phyloP scores from a whole-genome alignment of 2,888 invertebrate species.

The Masnerella sp. region DNA sequence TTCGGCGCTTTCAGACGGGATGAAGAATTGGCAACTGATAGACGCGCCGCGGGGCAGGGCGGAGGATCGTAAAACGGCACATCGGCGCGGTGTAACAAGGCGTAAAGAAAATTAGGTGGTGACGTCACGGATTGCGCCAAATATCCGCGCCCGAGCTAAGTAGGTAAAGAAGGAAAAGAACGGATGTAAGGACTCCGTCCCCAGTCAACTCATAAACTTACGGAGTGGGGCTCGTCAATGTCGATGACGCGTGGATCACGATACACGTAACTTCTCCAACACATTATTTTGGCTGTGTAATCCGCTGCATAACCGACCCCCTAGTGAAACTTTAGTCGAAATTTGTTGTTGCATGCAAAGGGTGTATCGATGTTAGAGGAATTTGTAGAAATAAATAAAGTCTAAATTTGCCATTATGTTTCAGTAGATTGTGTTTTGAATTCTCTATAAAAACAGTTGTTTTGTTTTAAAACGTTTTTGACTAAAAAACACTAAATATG shows the following conservation, averaged over 20 bases:
- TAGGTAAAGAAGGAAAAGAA: slow-evolving; percentile 51
- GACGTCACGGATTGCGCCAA: slow-evolving; percentile 68
- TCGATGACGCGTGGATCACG: slow-evolving; percentile 77
- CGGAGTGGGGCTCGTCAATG: slow-evolving; percentile 74
- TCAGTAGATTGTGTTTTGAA: too few relatives aligned
- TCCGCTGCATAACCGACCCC: too few relatives aligned
- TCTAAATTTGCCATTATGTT: too few relatives aligned
- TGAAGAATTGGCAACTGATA: slow-evolving; percentile 68
- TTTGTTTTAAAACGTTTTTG: too few relatives aligned
- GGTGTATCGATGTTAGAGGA: too few relatives aligned
- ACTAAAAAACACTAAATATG: too few relatives aligned
- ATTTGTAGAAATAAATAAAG: too few relatives aligned
- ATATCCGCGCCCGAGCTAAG: slow-evolving; percentile 35
- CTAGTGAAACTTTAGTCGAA: too few relatives aligned
- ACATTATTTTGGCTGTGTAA: slow-evolving; percentile 14
- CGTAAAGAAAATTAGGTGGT: slow-evolving; percentile 73
- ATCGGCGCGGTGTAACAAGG: slow-evolving; percentile 69
- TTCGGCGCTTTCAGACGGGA: slow-evolving; percentile 45
- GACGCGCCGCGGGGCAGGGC: slow-evolving; percentile 42
- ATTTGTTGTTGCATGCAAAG: too few relatives aligned
- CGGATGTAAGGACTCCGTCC: slow-evolving; percentile 62
- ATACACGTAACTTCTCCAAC: slow-evolving; percentile 65
- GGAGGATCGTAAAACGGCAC: slow-evolving; percentile 70
- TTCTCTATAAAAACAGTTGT: too few relatives aligned
- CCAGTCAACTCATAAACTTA: slow-evolving; percentile 70